Conservation (phyloP, 2,113 vertebrate genomes). For the Anhinga rufa region DNA sequence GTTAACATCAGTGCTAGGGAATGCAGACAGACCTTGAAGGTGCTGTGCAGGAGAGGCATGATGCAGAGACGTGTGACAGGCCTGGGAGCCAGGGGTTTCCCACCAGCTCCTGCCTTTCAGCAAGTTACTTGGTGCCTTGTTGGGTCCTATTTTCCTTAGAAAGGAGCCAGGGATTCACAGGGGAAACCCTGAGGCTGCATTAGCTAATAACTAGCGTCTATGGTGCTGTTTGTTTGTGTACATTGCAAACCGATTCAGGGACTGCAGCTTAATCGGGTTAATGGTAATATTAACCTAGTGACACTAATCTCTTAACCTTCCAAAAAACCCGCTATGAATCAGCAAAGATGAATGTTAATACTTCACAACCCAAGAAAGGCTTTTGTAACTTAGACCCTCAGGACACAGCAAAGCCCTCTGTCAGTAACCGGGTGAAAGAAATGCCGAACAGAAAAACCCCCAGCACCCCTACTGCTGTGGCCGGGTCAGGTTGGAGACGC, state of each 20-base stretch:
- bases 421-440: background rate
- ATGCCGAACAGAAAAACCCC: background rate
- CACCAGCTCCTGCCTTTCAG: background rate
- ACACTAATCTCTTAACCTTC: background rate
- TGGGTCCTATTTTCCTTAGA: background rate
- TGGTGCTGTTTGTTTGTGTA: rapidly evolving
- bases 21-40: background rate
- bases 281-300: background rate
- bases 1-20: background rate
- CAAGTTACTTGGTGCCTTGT: background rate
- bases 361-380: background rate
- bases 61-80: rapidly evolving
- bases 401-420: background rate
- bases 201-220: background rate
- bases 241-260: background rate
- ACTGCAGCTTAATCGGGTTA: background rate
- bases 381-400: background rate
- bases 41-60: background rate
- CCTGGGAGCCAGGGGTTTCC: background rate
- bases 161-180: background rate
- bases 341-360: background rate
- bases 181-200: background rate
- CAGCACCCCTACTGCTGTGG: background rate
- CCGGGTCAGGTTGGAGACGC: background rate
- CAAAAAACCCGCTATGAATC: background rate